Evolutionary conservation across 1,140 invertebrate genomes (phyloP).

Genomic region (Magallana gigas): DNA sequence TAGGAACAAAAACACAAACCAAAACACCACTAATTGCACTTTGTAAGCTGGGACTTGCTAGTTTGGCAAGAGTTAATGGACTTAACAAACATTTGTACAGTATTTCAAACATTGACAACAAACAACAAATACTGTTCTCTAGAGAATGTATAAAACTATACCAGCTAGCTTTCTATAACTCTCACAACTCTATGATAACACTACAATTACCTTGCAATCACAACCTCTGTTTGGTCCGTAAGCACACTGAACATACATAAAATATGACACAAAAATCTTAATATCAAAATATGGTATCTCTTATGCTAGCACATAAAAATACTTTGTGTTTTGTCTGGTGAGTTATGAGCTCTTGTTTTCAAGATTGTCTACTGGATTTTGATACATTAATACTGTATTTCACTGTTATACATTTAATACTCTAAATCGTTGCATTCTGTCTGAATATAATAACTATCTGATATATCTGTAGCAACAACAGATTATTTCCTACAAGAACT

Average conservation of each 20-base stretch:
- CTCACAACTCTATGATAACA: not conserved
- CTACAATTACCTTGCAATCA: not conserved
- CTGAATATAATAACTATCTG: too few species aligned
- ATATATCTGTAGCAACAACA: too few species aligned
- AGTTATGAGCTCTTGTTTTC: too few species aligned
- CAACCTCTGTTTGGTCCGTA: not conserved
- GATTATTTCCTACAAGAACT: too few species aligned
- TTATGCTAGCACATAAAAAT: conserved; percentile 22
- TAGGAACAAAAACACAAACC: not conserved
- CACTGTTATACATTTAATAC: too few species aligned
- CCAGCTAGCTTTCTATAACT: not conserved
- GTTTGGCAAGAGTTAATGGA: conserved; percentile 16
- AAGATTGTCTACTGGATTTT: too few species aligned
- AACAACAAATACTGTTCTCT: not conserved
- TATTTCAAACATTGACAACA: not conserved
- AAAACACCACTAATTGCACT: conserved; percentile 4
- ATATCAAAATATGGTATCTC: conserved; percentile 22
- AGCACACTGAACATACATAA: not conserved
- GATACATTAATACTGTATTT: too few species aligned
- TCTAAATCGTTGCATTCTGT: too few species aligned
- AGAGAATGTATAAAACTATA: conserved; percentile 13
- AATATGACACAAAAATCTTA: not conserved
- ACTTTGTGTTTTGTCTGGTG: not conserved
- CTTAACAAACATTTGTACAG: not conserved
- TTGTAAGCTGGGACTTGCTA: conserved; percentile 8